A percentile compares a stretch with the other conserved stretches of the same genome.
Conservation (phyloP, 2,888 invertebrate species). For the Schizotus pectinicornis region DNA sequence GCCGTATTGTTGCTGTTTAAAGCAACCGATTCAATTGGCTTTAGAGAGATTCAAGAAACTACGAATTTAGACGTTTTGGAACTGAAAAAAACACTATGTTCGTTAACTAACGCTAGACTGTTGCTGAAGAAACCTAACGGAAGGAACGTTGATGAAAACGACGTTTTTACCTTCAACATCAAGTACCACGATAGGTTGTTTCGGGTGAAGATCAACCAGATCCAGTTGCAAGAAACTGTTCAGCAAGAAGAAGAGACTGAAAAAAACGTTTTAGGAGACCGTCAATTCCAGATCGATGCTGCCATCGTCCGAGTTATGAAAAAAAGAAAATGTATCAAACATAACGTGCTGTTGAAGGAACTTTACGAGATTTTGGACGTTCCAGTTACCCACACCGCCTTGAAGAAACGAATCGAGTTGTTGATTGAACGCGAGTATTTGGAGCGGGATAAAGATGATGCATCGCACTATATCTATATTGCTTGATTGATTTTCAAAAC, state of each 20-base stretch:
- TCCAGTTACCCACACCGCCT: slow-evolving; percentile 95
- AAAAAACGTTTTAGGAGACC: slow-evolving; percentile 95
- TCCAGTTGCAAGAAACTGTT: slow-evolving; percentile 77
- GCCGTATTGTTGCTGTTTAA: slow-evolving; percentile 92
- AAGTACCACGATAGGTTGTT: slow-evolving; percentile 95
- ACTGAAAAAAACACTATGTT: slow-evolving; percentile 89
- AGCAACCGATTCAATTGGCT: slow-evolving; percentile 76
- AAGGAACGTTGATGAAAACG: slow-evolving; percentile 82
- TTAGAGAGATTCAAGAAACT: slow-evolving; percentile 84
- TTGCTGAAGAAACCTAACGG: slow-evolving; percentile 85
- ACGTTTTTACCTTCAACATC: slow-evolving; percentile 79
- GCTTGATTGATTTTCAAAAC: slow-evolving; percentile 66
- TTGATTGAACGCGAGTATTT: slow-evolving; percentile 98
- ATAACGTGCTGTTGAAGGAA: slow-evolving; percentile 93
- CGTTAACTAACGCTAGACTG: slow-evolving; percentile 89
- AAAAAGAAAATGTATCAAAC: slow-evolving; percentile 91
- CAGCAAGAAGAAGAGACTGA: slow-evolving; percentile 94
- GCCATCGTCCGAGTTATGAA: slow-evolving; percentile 99
- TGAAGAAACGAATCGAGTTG: slow-evolving; percentile 97
- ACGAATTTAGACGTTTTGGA: slow-evolving; percentile 94
- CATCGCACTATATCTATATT: slow-evolving; percentile 93
- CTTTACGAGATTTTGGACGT: slow-evolving; percentile 96
- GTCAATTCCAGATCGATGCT: slow-evolving; percentile 99
- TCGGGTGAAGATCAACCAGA: slow-evolving; percentile 97
- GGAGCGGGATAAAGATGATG: slow-evolving; percentile 95